Conservation (phyloP, 2,113 vertebrate genomes). For the Mastomys coucha region DNA sequence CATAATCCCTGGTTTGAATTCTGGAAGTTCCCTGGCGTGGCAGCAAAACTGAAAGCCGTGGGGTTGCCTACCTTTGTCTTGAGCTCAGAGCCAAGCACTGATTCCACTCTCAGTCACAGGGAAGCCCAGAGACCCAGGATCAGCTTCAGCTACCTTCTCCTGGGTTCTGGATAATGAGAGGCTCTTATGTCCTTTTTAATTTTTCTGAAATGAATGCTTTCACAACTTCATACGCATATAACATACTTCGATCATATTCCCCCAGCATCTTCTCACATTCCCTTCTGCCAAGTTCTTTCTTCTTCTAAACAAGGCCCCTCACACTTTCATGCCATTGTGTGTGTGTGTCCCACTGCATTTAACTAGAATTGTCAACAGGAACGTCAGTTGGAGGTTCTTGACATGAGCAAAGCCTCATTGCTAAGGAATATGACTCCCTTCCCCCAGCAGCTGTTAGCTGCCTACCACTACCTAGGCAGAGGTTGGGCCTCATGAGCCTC, state of each 20-base stretch:
- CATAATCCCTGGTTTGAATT: not conserved
- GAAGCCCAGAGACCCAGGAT: not conserved
- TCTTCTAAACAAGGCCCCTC: not conserved
- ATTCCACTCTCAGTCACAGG: not conserved
- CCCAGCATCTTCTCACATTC: not conserved
- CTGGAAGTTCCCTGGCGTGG: not conserved
- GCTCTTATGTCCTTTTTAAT: not conserved
- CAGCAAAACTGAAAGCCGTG: not conserved
- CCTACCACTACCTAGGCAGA: not conserved
- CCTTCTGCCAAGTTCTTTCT: not conserved
- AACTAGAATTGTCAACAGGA: not conserved
- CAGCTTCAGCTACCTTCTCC: not conserved
- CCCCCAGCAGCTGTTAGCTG: not conserved
- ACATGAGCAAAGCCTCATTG: not conserved
- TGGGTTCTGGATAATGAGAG: not conserved
- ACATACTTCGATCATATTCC: not conserved
- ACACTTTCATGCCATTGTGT: not conserved
- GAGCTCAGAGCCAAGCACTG: accelerated
- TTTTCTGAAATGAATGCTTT: not conserved
- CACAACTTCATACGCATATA: not conserved
- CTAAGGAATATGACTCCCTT: not conserved
- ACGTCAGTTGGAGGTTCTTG: not conserved
- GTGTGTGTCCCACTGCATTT: not conserved
- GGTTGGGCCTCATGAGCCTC: not conserved
- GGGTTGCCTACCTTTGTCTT: not conserved